A percentile compares a stretch with the other conserved stretches of the same genome.
These are phyloP conservation scores for Panurus biarmicus DNA, from an alignment of 2,113 vertebrate genomes.

Conservation along the genomic window DNA sequence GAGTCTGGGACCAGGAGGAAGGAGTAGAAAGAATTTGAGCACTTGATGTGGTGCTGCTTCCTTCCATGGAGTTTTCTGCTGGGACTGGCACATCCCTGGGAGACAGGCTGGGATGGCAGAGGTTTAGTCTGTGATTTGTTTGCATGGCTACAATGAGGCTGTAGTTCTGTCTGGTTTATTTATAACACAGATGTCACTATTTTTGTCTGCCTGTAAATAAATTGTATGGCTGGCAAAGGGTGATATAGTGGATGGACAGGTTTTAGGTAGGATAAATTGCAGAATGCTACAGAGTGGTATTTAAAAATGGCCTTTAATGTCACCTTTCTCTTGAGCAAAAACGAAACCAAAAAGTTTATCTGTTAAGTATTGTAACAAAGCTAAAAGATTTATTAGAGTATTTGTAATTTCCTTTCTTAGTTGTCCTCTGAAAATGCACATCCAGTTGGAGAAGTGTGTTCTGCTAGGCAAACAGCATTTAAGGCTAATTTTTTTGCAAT, in stretches of 20 bases:
- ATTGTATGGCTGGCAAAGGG: not conserved
- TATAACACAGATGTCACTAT: constrained; percentile 19
- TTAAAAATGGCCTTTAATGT: not conserved
- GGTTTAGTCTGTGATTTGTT: not conserved
- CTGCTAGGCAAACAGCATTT: not conserved
- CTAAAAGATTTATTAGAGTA: not conserved
- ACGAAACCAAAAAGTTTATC: not conserved
- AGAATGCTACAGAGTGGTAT: not conserved
- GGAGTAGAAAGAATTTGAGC: not conserved
- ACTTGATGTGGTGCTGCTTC: not conserved
- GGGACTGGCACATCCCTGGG: not conserved
- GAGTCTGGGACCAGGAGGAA: not conserved
- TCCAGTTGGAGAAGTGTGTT: not conserved
- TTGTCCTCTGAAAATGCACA: not conserved
- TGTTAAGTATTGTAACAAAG: not conserved
- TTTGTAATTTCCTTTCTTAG: not conserved
- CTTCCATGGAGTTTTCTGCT: not conserved
- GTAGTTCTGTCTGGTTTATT: constrained; percentile 13
- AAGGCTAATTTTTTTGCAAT: not conserved
- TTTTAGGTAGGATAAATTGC: not conserved
- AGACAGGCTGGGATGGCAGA: not conserved
- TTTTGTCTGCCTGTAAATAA: constrained; percentile 6
- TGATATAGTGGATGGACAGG: not conserved
- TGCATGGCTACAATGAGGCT: not conserved
- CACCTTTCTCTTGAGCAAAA: not conserved